Base-by-base conservation (phyloP, 2,888 invertebrate genomes). In the Rhimphoctona megacephalus region DNA sequence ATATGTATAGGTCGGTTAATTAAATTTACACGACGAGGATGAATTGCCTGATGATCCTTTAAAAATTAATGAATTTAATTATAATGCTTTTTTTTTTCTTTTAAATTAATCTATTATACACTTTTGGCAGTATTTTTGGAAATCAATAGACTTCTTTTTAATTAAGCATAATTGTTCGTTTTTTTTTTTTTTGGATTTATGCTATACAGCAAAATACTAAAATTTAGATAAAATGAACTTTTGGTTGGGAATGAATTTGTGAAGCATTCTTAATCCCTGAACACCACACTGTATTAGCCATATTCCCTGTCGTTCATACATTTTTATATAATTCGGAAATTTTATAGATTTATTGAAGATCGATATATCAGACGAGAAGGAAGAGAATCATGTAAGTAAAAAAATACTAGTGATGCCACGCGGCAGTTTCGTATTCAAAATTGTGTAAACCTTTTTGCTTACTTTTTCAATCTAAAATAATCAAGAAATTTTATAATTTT, bases 71-170 rank as follows among this genome's bases (percentile, higher is more conserved):
- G 61, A 30, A 61, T 30, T 61, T 61, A 14, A 61, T 61, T 61
- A 30, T 61, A 61, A 30, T 17, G 30, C 30, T 61, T 30, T 14
- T 43, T 30, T 14, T 43, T 61, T 30, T 30, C 30, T 30, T 61
- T 61, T 30, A 61, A 61, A 61, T 61, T 22, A 61, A 61, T 61
- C 7, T 61, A 17, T 61, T 30, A 22, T 61, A 30, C 30, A 61
- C 61, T 30, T 17, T 61, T 61, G 61, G 61, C 61, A 61, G 61
- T 61, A 30, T 61, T 17, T 5, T 61, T 61, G 30, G 61, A 61
- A 61, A 61, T 61, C 61, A 61, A 61, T 61, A 61, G 61, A 61
- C 61, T 61, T 61, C 61, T 30, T 61, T 61, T 61, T 61, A 61
- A 61, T 61, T 30, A 61, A 61, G 61, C 61, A 61, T 61, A 30